Evolutionary conservation across 2,888 invertebrate species (phyloP).

Genomic region (Aquatica leii): DNA sequence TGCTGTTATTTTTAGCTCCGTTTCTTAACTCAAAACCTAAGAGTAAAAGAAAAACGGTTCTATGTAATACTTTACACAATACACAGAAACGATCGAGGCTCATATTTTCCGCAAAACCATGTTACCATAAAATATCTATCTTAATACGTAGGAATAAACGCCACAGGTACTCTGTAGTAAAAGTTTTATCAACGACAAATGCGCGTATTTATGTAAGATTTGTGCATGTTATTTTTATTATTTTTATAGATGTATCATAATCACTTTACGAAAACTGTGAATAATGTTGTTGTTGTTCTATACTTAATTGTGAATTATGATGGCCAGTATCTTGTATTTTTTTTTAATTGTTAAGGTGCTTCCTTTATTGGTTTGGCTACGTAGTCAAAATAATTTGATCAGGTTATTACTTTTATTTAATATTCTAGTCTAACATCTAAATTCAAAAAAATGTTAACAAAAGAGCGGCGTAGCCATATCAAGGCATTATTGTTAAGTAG

Average conservation of each 20-base stretch:
- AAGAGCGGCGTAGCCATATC: conserved; percentile 7
- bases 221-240: conserved; percentile 15
- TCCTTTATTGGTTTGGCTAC: conserved; percentile 18
- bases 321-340: conserved; percentile 51
- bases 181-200: conserved; percentile 34
- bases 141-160: conserved; percentile 49
- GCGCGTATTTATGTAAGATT: conserved; percentile 21
- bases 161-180: conserved; percentile 51
- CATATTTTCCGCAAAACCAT: conserved; percentile 38
- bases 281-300: conserved; percentile 13
- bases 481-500: conserved; percentile 44
- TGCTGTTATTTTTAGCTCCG: no score
- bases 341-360: conserved; percentile 34
- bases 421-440: conserved; percentile 7
- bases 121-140: conserved; percentile 56
- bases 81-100: conserved; percentile 18
- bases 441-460: neutral
- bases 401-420: neutral
- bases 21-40: no score
- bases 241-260: conserved; percentile 18
- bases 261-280: conserved; percentile 17
- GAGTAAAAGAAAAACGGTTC: no score
- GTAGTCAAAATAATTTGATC: neutral
- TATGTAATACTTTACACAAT: conserved; percentile 17
- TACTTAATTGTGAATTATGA: conserved; percentile 42